phyloP scores from a whole-genome alignment of 2,113 vertebrate genomes.

The Oxyura jamaicensis region DNA sequence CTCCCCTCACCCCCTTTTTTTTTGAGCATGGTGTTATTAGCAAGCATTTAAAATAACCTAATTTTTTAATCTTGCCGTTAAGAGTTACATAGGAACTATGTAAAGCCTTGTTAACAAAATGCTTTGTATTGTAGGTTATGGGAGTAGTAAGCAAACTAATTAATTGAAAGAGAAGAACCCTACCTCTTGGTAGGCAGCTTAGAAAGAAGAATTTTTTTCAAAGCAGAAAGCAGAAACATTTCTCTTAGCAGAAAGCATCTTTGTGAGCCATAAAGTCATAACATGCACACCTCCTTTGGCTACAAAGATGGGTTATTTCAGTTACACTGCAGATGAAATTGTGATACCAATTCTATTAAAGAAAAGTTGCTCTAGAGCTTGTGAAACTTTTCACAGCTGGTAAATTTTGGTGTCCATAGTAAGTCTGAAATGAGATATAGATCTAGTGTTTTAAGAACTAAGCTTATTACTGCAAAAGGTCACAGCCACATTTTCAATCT shows the following conservation, averaged over 20 bases:
- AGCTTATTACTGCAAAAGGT: not conserved
- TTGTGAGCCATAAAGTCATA: not conserved
- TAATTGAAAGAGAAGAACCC: not conserved
- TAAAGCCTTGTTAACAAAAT: not conserved
- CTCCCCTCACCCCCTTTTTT: not conserved
- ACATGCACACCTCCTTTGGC: not conserved
- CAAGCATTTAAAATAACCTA: not conserved
- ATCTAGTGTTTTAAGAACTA: not conserved
- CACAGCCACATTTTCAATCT: not conserved
- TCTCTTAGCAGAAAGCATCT: not conserved
- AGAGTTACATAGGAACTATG: not conserved
- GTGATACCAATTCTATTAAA: not conserved
- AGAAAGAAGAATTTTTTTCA: not conserved
- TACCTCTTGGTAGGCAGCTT: not conserved
- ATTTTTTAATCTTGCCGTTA: not conserved
- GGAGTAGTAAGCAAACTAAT: not conserved
- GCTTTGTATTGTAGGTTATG: not conserved
- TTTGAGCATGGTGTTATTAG: not conserved
- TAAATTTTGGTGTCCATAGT: too few relatives aligned
- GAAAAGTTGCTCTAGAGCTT: not conserved
- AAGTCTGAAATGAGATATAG: not conserved
- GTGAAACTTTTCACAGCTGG: not conserved
- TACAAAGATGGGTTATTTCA: not conserved
- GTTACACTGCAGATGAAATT: not conserved
- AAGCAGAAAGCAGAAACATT: not conserved